These are phyloP conservation scores for Patiria miniata DNA, from an alignment of 35 echinoderm and acorn worm genomes.

Conservation along the genomic window DNA sequence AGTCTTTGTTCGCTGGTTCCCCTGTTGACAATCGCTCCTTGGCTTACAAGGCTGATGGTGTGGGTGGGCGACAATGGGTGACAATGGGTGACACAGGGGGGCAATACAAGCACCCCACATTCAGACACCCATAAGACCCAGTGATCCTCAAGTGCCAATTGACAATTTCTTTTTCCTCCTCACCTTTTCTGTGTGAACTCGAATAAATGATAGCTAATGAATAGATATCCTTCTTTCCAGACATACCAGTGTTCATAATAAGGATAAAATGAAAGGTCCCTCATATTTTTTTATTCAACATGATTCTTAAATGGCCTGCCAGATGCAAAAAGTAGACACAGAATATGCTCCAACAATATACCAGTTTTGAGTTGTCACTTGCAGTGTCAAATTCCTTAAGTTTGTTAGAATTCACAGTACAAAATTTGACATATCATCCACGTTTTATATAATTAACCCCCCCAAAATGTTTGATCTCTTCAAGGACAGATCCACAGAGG, in stretches of 20 bases:
- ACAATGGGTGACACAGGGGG: slow-evolving; percentile 8
- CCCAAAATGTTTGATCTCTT: too few species aligned
- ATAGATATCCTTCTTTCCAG: background rate
- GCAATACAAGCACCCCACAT: background rate
- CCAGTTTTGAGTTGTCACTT: too few species aligned
- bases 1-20: background rate
- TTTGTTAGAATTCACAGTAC: too few species aligned
- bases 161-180: background rate
- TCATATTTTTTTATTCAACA: too few species aligned
- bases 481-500: too few species aligned
- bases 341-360: too few species aligned
- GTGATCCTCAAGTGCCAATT: slow-evolving; percentile 26
- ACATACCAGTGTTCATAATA: background rate
- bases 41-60: slow-evolving; percentile 17
- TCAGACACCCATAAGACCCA: background rate
- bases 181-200: background rate
- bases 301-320: too few species aligned
- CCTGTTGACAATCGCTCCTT: background rate
- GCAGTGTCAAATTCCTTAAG: too few species aligned
- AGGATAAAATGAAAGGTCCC: too few species aligned
- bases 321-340: too few species aligned
- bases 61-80: background rate
- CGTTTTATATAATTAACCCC: too few species aligned
- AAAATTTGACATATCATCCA: too few species aligned
- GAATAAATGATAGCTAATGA: slow-evolving; percentile 1